Percentiles rank a stretch among this genome's conserved stretches.
phyloP scores from a whole-genome alignment of 2,113 vertebrate genomes.

The Phylloscopus trochilus region DNA sequence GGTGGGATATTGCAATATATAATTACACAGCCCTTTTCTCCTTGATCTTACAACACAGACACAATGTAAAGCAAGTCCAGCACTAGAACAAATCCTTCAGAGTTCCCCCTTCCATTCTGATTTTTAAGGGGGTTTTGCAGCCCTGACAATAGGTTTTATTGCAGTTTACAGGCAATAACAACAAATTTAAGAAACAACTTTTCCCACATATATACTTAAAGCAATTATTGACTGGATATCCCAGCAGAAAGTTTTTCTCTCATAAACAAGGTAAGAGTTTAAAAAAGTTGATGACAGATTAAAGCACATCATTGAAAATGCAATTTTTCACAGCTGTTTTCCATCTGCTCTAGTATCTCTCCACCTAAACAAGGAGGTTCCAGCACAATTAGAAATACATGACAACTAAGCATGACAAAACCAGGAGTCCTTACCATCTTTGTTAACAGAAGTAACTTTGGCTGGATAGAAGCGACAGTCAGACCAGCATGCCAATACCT shows the following conservation, averaged over 20 bases:
- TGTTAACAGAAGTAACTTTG: conserved; percentile 91
- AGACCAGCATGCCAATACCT: conserved; percentile 96
- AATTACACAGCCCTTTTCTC: neutral
- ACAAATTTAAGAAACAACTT: neutral
- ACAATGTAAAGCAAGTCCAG: neutral
- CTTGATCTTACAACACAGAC: neutral
- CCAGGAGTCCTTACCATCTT: conserved; percentile 83
- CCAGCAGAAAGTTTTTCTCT: neutral
- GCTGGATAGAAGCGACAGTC: conserved; percentile 98
- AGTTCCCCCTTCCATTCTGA: neutral
- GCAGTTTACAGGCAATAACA: neutral
- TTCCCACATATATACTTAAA: neutral
- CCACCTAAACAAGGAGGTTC: neutral
- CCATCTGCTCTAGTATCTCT: neutral
- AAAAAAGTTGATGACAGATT: neutral
- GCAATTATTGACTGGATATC: neutral
- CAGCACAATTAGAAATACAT: neutral
- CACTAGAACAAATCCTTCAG: neutral
- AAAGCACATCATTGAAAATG: neutral
- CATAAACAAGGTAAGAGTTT: neutral
- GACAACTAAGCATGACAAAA: neutral
- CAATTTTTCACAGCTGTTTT: neutral
- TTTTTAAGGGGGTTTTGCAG: neutral
- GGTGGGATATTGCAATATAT: neutral
- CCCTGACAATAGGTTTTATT: neutral